Evolutionary conservation across 2,888 invertebrate genomes (phyloP).

Genomic region (Ganaspis brasiliensis): DNA sequence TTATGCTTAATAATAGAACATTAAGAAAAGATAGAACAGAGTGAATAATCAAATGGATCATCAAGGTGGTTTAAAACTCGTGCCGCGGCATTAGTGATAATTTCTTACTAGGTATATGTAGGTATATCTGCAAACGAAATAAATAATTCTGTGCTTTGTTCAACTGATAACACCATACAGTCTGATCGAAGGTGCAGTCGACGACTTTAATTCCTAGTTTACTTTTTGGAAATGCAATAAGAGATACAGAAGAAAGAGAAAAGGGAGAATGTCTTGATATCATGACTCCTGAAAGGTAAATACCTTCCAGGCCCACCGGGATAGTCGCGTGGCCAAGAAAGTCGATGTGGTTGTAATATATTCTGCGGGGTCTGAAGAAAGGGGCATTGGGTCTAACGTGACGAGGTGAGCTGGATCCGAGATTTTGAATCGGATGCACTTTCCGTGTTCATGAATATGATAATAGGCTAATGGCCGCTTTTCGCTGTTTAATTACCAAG

Average conservation of each 20-base stretch:
- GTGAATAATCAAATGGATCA: too few relatives aligned
- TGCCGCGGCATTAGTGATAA: too few relatives aligned
- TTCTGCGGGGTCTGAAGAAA: slow-evolving; percentile 52
- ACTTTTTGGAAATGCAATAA: not conserved
- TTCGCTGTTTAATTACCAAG: slow-evolving; percentile 79
- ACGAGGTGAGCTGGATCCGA: slow-evolving; percentile 59
- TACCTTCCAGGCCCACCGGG: slow-evolving; percentile 67
- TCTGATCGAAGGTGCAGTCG: slow-evolving; percentile 5
- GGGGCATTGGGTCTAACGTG: slow-evolving; percentile 45
- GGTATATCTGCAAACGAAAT: too few relatives aligned
- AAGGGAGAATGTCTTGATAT: too few relatives aligned
- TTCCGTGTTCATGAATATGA: slow-evolving; percentile 80
- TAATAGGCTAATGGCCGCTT: slow-evolving; percentile 80
- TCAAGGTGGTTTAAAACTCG: too few relatives aligned
- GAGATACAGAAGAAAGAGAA: too few relatives aligned
- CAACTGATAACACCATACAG: not conserved
- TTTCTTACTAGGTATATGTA: too few relatives aligned
- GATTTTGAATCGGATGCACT: slow-evolving; percentile 78
- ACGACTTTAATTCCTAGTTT: not conserved
- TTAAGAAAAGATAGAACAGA: too few relatives aligned
- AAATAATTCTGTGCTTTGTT: too few relatives aligned
- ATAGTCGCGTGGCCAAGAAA: slow-evolving; percentile 72
- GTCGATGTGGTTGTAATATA: slow-evolving; percentile 60
- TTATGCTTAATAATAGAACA: too few relatives aligned
- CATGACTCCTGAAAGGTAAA: too few relatives aligned